Conservation (phyloP, 2,888 invertebrate genomes). For the Lepidocyrtinus sp. region DNA sequence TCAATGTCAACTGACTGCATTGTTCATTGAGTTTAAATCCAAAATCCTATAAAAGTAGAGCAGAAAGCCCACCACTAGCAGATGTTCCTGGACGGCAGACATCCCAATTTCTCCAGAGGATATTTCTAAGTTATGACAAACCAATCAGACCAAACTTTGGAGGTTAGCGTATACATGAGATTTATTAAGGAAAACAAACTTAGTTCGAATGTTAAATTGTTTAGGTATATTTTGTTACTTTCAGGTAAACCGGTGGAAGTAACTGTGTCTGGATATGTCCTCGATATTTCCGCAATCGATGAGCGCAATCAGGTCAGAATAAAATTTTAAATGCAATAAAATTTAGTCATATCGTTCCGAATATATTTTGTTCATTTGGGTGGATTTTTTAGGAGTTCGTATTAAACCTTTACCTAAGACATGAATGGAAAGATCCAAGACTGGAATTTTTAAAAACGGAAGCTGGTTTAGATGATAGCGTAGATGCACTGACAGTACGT, state of each 20-base stretch:
- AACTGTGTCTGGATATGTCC: conserved; percentile 39
- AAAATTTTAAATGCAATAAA: not conserved
- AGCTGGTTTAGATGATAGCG: too few species aligned
- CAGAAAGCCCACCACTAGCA: too few species aligned
- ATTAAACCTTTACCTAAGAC: conserved; percentile 98
- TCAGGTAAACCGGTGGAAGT: conserved; percentile 25
- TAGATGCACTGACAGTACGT: conserved; percentile 25
- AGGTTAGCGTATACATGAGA: too few species aligned
- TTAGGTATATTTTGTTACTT: not conserved
- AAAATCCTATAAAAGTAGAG: too few species aligned
- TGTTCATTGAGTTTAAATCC: too few species aligned
- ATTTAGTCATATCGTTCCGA: not conserved
- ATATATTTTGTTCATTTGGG: not conserved
- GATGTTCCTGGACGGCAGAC: conserved; percentile 20
- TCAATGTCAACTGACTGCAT: too few species aligned
- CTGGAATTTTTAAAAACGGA: conserved; percentile 90
- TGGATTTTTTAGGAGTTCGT: conserved; percentile 82
- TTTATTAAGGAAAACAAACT: too few species aligned
- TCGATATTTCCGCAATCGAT: conserved; percentile 40
- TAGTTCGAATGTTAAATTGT: too few species aligned
- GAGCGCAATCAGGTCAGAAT: conserved; percentile 33
- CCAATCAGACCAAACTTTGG: conserved; percentile 34
- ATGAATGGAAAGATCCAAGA: conserved; percentile 97
- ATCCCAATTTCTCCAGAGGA: conserved; percentile 22
- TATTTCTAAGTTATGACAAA: conserved; percentile 39